Conservation (phyloP, 2,888 invertebrate species). For the Cheilosia vulpina region DNA sequence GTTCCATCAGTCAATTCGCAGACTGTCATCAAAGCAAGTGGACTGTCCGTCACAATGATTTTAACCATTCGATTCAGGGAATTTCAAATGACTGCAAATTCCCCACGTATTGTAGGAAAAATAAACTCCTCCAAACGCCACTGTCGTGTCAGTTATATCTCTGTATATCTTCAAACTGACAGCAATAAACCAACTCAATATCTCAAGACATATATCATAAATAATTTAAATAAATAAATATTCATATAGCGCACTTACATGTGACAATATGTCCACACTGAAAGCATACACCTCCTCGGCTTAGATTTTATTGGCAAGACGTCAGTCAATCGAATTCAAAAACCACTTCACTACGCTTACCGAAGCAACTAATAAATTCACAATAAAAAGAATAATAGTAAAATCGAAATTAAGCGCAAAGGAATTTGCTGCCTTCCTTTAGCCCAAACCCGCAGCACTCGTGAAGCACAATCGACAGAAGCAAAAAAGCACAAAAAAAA, state of each 20-base stretch:
- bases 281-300: conserved; percentile 11
- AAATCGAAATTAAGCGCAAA: conserved; percentile 67
- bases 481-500: conserved; percentile 27
- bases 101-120: neutral
- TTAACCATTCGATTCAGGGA: too few species aligned
- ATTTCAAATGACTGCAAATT: neutral
- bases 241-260: conserved; percentile 54
- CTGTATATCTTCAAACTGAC: neutral
- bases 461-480: conserved; percentile 68
- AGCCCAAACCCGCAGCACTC: conserved; percentile 59
- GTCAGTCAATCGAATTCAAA: conserved; percentile 39
- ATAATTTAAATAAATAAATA: conserved; percentile 51
- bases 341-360: conserved; percentile 39
- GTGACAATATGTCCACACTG: conserved; percentile 41
- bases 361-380: conserved; percentile 41
- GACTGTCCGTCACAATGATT: too few species aligned
- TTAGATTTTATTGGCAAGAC: neutral
- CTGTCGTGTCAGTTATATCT: neutral
- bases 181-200: conserved; percentile 5
- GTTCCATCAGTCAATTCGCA: too few species aligned
- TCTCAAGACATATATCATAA: conserved; percentile 3
- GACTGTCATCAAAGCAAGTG: too few species aligned
- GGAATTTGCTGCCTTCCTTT: conserved; percentile 63
- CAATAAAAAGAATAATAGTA: conserved; percentile 65
- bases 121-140: neutral